Conservation (phyloP, 2,113 vertebrate species). For the Saccopteryx leptura region DNA sequence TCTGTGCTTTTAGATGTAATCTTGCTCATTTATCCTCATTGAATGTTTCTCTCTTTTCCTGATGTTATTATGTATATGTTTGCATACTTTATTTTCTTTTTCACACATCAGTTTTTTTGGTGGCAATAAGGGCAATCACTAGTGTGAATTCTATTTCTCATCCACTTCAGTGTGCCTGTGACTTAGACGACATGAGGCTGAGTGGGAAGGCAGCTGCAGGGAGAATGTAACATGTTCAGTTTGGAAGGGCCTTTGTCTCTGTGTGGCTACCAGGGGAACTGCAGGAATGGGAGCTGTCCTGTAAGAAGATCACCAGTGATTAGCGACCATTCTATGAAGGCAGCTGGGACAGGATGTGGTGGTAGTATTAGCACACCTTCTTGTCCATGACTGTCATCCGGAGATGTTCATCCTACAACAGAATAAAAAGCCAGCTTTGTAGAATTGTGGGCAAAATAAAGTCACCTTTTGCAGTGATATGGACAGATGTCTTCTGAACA, state of each 20-base stretch:
- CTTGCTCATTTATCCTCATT: neutral
- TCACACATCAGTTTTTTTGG: neutral
- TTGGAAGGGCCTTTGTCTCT: neutral
- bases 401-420: neutral
- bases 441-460: neutral
- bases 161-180: neutral
- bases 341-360: neutral
- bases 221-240: neutral
- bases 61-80: neutral
- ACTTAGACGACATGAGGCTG: neutral
- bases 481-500: neutral
- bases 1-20: neutral
- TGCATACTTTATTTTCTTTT: neutral
- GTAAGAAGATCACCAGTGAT: rapidly evolving
- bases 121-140: neutral
- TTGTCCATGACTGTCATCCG: neutral
- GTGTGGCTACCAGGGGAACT: neutral
- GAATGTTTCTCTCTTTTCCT: neutral
- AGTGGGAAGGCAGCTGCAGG: neutral
- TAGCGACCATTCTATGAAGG: neutral
- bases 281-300: neutral
- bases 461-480: neutral
- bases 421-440: neutral
- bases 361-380: neutral
- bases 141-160: neutral